Evolutionary conservation across 2,888 invertebrate species (phyloP), one percentile per base, ranked within the genome.

Genomic region (Sarcophaga subvicina): DNA sequence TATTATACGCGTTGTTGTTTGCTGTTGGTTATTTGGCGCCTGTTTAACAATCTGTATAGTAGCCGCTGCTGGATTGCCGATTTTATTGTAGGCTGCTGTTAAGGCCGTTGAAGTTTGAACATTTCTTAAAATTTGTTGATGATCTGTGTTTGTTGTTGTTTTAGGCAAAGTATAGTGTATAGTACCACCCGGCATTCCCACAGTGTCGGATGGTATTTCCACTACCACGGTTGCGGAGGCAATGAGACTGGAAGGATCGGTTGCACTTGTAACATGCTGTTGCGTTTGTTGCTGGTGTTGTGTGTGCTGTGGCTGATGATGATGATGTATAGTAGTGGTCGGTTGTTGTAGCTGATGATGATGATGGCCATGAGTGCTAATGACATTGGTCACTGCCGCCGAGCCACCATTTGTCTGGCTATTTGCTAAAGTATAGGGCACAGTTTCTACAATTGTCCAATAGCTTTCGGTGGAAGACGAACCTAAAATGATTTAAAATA

Each of bases 401-500:
- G 88, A 78, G 14, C 88, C 81, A 8, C 77, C 60, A 80, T 82
- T 89, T 22, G 88, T 88, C 60, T 83, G 67, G 47, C 83, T 85
- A 64, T 88, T 90, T 22, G 92, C 91, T 67, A 93, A 86, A 4
- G 93, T 91, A 71, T 93, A 93, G 4, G 93, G 93, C 80, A 93
- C 93, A 2, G 93, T 92, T 84, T 93, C 93, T 80, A 93, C 80
- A 62, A 93, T 93, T 14, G 93, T 93, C 93, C 93, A 93, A 83
- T 93, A 93, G 67, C 93, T 93, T 88, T 93, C 93, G 25, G 90
- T 85, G 6, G 90, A 88, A 64, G 89, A 90, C 86, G 87, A 88
- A 64, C 88, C 90, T 91, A 78, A 37, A 90, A 90, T 67, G 88
- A 84, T 78, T 60, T 4, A 72, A 79, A 78, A 80, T 84, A 88